These are phyloP conservation scores for Apis florea DNA, from an alignment of 1,140 invertebrate species.

Conservation along the genomic window DNA sequence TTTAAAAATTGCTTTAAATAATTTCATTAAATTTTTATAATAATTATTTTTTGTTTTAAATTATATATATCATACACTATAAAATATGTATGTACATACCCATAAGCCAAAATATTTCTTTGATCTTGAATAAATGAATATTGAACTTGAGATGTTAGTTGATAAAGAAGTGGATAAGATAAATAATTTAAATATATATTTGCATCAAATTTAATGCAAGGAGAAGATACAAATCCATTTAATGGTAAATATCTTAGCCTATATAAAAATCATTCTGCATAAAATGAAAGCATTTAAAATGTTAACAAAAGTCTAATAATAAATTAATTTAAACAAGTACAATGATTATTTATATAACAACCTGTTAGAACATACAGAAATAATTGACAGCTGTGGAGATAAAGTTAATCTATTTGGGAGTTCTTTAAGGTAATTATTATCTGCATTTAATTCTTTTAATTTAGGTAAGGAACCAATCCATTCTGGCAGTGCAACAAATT, in stretches of 20 bases:
- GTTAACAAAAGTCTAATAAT: conserved; percentile 9
- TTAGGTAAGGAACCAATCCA: conserved; percentile 71
- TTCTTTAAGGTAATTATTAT: conserved; percentile 72
- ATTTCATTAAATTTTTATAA: conserved; percentile 4
- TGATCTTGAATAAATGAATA: conserved; percentile 30
- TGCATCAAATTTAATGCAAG: conserved; percentile 68
- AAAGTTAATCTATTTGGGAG: conserved; percentile 72
- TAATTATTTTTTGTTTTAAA: conserved; percentile 9
- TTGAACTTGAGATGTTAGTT: conserved; percentile 60
- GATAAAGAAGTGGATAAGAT: conserved; percentile 69
- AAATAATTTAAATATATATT: conserved; percentile 73
- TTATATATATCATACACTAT: background rate
- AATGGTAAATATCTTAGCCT: conserved; percentile 72
- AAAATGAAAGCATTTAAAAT: conserved; percentile 27
- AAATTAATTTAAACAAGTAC: conserved; percentile 16
- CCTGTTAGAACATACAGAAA: conserved; percentile 74
- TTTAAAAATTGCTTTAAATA: conserved; percentile 40
- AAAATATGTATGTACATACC: conserved; percentile 47
- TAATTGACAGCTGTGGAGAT: conserved; percentile 60
- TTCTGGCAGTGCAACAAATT: conserved; percentile 69
- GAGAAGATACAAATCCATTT: conserved; percentile 72
- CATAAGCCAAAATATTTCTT: conserved; percentile 48
- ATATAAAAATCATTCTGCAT: conserved; percentile 42
- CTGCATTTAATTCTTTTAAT: conserved; percentile 67
- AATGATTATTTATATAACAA: conserved; percentile 35